Evolutionary conservation across 2,113 vertebrate species (phyloP).

Genomic region (Neolamprologus falcicula): DNA sequence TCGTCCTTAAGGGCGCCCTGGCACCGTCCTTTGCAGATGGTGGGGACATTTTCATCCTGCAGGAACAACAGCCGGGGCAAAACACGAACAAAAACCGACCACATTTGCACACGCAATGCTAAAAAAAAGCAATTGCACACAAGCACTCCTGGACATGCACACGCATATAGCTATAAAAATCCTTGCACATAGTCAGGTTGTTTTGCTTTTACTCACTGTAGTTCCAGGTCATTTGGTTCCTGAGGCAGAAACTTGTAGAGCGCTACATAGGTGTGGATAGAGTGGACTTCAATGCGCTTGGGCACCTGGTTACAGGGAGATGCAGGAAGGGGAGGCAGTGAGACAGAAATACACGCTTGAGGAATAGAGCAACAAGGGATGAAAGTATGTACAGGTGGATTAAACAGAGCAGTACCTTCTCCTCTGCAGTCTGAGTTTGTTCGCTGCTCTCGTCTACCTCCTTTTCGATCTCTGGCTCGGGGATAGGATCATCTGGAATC

Average conservation of each 20-base stretch:
- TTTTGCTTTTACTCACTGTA: slow-evolving; percentile 76
- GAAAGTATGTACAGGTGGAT: not conserved
- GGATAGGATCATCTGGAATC: slow-evolving; percentile 28
- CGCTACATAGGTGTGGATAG: slow-evolving; percentile 87
- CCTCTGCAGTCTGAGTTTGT: slow-evolving; percentile 22
- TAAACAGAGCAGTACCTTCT: slow-evolving; percentile 19
- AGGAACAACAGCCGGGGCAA: not conserved
- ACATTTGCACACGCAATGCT: not conserved
- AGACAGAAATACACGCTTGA: not conserved
- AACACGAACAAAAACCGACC: not conserved
- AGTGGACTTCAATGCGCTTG: slow-evolving; percentile 75
- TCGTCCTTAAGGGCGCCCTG: slow-evolving; percentile 40
- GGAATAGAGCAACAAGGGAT: not conserved
- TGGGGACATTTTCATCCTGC: slow-evolving; percentile 39
- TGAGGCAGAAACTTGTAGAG: slow-evolving; percentile 90
- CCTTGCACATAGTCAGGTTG: not conserved
- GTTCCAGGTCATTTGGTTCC: slow-evolving; percentile 83
- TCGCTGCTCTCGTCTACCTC: slow-evolving; percentile 34
- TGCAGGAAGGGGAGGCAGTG: not conserved
- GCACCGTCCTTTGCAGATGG: slow-evolving; percentile 50
- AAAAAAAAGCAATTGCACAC: not conserved
- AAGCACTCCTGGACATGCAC: not conserved
- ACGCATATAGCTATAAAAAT: not conserved
- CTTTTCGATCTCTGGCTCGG: slow-evolving; percentile 36
- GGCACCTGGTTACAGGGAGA: slow-evolving; percentile 38